These are phyloP conservation scores for Sphaeridia pumilis DNA, from an alignment of 2,888 invertebrate genomes.

Conservation along the genomic window DNA sequence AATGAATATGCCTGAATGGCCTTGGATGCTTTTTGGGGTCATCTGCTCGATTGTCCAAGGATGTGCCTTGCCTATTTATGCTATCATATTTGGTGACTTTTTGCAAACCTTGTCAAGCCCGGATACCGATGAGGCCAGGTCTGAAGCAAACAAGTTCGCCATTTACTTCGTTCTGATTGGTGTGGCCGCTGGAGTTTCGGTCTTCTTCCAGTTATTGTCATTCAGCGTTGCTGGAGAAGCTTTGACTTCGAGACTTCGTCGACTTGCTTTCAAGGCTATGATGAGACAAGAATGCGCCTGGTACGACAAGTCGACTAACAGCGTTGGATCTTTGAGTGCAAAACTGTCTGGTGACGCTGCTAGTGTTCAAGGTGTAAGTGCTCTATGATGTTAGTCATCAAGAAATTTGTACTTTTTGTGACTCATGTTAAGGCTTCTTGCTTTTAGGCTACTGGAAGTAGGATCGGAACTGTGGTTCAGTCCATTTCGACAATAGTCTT, in stretches of 20 bases:
- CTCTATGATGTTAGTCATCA: not conserved
- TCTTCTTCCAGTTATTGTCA: slow-evolving; percentile 48
- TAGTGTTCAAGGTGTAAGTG: slow-evolving; percentile 61
- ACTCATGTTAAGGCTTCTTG: not conserved
- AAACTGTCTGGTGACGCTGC: slow-evolving; percentile 64
- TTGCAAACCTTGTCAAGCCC: slow-evolving; percentile 46
- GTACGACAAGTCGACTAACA: slow-evolving; percentile 59
- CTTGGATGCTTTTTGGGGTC: slow-evolving; percentile 49
- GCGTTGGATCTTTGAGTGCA: slow-evolving; percentile 62
- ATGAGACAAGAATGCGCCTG: slow-evolving; percentile 51
- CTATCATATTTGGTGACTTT: slow-evolving; percentile 64
- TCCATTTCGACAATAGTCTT: slow-evolving; percentile 36
- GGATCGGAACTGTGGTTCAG: slow-evolving; percentile 37
- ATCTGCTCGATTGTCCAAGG: slow-evolving; percentile 57
- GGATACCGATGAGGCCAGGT: slow-evolving; percentile 32
- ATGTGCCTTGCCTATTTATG: slow-evolving; percentile 59
- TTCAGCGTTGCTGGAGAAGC: slow-evolving; percentile 69
- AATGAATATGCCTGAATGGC: slow-evolving; percentile 59
- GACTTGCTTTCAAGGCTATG: slow-evolving; percentile 53
- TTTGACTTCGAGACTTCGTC: slow-evolving; percentile 60
- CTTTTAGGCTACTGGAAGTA: slow-evolving; percentile 38
- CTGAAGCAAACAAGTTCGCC: slow-evolving; percentile 33
- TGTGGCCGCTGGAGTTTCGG: slow-evolving; percentile 37
- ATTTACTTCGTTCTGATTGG: slow-evolving; percentile 38
- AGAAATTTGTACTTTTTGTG: not conserved